A percentile compares a stretch with the other conserved stretches of the same genome.
These are phyloP conservation scores for Oligia latruncula DNA, from an alignment of 2,888 invertebrate genomes.

Conservation along the genomic window DNA sequence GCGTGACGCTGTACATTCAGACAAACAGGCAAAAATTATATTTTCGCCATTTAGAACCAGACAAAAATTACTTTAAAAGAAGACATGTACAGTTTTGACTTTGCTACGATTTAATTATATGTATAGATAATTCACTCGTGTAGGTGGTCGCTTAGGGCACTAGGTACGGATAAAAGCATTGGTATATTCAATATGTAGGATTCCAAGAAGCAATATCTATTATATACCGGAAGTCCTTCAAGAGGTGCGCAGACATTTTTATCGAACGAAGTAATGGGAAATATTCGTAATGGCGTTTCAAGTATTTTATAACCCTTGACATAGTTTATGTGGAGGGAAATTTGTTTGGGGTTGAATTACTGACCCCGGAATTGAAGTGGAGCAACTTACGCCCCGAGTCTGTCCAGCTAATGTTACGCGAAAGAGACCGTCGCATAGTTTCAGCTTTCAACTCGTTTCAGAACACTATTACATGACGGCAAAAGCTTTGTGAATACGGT, in stretches of 20 bases:
- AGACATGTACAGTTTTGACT: not conserved
- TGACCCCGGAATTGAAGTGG: conserved; percentile 39
- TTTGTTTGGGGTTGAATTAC: conserved; percentile 65
- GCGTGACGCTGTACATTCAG: not conserved
- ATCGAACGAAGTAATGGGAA: conserved; percentile 34
- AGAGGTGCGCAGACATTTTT: conserved; percentile 34
- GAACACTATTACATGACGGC: conserved; percentile 63
- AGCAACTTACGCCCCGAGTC: conserved; percentile 49
- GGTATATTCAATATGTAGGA: conserved; percentile 1
- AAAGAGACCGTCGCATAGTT: conserved; percentile 60
- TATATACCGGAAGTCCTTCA: conserved; percentile 35
- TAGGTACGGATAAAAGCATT: not conserved
- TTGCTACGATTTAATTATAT: not conserved
- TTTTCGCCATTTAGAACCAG: not conserved
- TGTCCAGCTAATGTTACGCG: conserved; percentile 44
- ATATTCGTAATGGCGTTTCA: conserved; percentile 55
- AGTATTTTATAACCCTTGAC: conserved; percentile 60
- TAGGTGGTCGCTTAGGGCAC: not conserved
- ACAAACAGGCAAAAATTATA: not conserved
- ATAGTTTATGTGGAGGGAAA: conserved; percentile 53
- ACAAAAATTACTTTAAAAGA: not conserved
- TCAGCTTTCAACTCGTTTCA: conserved; percentile 62
- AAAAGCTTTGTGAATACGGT: conserved; percentile 69
- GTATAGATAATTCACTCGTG: not conserved
- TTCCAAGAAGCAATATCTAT: conserved; percentile 31